Conservation (phyloP, 64 coral and sea anemone genomes). For the Montipora cactus region DNA sequence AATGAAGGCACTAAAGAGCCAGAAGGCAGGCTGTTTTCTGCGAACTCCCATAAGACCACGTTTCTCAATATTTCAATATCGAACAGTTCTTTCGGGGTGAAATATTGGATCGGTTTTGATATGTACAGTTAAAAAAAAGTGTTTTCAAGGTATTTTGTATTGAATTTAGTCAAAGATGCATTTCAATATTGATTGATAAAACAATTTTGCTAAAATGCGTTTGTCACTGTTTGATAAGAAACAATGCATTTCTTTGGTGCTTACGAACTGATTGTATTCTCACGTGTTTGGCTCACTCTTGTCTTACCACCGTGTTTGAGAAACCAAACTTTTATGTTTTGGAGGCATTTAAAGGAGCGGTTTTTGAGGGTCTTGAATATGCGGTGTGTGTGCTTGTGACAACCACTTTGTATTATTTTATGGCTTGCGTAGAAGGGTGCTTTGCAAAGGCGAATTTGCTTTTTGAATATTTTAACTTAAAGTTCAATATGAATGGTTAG, state of each 20-base stretch:
- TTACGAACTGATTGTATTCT: neutral
- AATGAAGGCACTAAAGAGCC: neutral
- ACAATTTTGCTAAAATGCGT: slow-evolving; percentile 15
- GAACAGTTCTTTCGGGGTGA: neutral
- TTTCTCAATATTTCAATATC: slow-evolving; percentile 3
- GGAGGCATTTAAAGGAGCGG: neutral
- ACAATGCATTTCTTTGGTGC: neutral
- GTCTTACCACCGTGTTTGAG: neutral
- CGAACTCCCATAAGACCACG: neutral
- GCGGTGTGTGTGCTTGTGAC: slow-evolving; percentile 7
- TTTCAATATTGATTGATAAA: neutral
- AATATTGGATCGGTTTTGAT: neutral
- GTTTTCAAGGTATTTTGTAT: neutral
- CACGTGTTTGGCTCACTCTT: neutral
- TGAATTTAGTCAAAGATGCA: neutral
- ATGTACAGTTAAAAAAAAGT: neutral
- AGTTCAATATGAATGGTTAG: too few species aligned
- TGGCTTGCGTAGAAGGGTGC: too few species aligned
- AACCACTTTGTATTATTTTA: too few species aligned
- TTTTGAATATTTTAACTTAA: too few species aligned
- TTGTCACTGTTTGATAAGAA: neutral
- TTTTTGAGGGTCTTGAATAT: neutral
- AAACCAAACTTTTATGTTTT: neutral
- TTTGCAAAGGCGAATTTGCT: too few species aligned
- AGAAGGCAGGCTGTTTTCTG: neutral